Conservation (phyloP, 2,888 invertebrate genomes). For the Crossocerus cetratus region DNA sequence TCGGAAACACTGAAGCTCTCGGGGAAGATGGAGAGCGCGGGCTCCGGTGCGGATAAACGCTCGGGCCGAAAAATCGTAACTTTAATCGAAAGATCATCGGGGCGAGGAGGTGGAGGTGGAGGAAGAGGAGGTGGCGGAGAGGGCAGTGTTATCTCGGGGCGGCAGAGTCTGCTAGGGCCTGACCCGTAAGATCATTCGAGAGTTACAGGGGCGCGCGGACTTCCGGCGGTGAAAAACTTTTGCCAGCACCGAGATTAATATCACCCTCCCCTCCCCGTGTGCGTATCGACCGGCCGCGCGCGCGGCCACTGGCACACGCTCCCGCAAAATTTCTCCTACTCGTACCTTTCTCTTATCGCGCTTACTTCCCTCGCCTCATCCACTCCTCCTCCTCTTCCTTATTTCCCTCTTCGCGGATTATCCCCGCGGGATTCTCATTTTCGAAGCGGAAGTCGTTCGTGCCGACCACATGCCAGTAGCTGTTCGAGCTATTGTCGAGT, state of each 20-base stretch:
- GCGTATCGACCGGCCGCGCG: slow-evolving; percentile 46
- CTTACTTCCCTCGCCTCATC: neutral
- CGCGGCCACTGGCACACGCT: neutral
- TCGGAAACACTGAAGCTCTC: too few relatives aligned
- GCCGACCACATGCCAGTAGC: too few relatives aligned
- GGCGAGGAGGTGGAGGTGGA: neutral
- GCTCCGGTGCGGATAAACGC: too few relatives aligned
- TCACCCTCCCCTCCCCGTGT: slow-evolving; percentile 40
- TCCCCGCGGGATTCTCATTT: too few relatives aligned
- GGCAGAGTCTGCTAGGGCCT: too few relatives aligned
- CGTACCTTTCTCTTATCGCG: slow-evolving; percentile 25
- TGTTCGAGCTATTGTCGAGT: too few relatives aligned
- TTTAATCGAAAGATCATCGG: slow-evolving; percentile 5
- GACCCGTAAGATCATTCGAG: slow-evolving; percentile 46
- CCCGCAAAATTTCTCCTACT: slow-evolving; percentile 34
- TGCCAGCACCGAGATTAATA: slow-evolving; percentile 51
- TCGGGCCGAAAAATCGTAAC: too few relatives aligned
- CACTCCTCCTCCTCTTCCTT: too few relatives aligned
- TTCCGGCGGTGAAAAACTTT: slow-evolving; percentile 43
- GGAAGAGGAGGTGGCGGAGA: neutral
- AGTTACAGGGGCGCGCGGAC: slow-evolving; percentile 16
- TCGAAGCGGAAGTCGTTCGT: too few relatives aligned
- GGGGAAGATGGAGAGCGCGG: too few relatives aligned
- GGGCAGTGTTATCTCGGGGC: slow-evolving; percentile 21
- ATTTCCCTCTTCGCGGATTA: slow-evolving; percentile 5